Evolutionary conservation across 2,888 invertebrate species (phyloP).

Genomic region (Volucella inflata): DNA sequence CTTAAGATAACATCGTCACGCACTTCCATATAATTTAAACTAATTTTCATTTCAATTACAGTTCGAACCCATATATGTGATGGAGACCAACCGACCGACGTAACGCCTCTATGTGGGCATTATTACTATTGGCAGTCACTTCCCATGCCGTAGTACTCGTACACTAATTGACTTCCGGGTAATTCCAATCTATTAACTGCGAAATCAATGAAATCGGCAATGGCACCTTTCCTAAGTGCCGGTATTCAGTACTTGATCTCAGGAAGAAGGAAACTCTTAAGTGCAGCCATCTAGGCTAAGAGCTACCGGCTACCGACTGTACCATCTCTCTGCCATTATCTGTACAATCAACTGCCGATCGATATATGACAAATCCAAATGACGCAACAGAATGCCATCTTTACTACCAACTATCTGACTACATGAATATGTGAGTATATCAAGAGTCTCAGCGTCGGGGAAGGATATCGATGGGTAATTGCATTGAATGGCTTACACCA

Average conservation of each 20-base stretch:
- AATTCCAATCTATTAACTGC: conserved; percentile 68
- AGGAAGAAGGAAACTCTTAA: conserved; percentile 58
- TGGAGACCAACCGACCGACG: neutral
- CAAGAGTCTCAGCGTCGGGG: neutral
- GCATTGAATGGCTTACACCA: conserved; percentile 50
- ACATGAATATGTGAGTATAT: no score
- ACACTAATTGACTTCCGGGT: conserved; percentile 69
- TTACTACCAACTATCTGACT: conserved; percentile 24
- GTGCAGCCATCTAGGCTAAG: conserved; percentile 47
- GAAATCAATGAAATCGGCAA: conserved; percentile 57
- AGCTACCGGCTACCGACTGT: conserved; percentile 1
- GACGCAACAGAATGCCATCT: conserved; percentile 48
- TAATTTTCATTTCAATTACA: conserved; percentile 68
- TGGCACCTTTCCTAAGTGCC: conserved; percentile 57
- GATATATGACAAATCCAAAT: conserved; percentile 65
- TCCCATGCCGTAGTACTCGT: conserved; percentile 29
- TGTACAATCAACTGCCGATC: neutral
- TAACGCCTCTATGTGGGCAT: conserved; percentile 6
- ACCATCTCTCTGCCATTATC: no score
- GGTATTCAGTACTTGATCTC: conserved; percentile 21
- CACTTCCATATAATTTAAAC: conserved; percentile 70
- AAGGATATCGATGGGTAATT: conserved; percentile 66
- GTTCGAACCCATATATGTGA: conserved; percentile 21
- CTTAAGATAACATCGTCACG: conserved; percentile 17
- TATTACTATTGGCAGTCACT: conserved; percentile 4